Base-by-base conservation (phyloP, 2,888 invertebrate species). In the Rugalucina vietnamica region DNA sequence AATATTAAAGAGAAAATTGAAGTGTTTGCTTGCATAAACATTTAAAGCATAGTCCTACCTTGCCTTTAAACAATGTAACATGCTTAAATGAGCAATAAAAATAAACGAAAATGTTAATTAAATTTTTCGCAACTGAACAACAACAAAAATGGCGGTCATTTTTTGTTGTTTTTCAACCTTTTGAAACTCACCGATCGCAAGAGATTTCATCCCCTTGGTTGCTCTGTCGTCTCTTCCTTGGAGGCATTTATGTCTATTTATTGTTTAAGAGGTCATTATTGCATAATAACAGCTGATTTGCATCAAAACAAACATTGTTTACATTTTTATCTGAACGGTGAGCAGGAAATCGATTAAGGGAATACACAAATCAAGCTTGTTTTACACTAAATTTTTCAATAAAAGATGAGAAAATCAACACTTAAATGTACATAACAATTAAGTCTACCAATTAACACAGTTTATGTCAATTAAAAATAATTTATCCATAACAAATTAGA, bases 221-320 rank as follows among this genome's bases (percentile, higher is more conserved):
- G 81, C 91, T 88, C 82, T 90, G 91, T 81, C 92, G 87, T 84
- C 92, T 89, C 86, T 90, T 91, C 50, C 89, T 86, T 70, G 89
- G 89, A 82, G 92, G 92, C 92, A 92, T 92, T 84, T 85, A 87
- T 85, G 79, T 57, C n/a, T n/a, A 70, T 65, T 76, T 39, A 54
- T 65, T 65, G 29, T 21, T 34, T 65, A 65, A 34, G 65, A 5
- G 24, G 14, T 29, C 8, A 34, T 65, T 65, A 65, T 34, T 18
- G 34, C 34, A 32, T 10, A 4, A 18, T 34, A 14, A 34, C 65
- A 34, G 21, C 10, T 65, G 8, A 29, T 60, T n/a, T 65, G 18
- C 54, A 54, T 29, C 21, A 8, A 3, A 34, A n/a, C 34, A 34
- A 65, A 34, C 65, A 65, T 65, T 65, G 65, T 65, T 65, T 65